Evolutionary conservation across 23 tunicate genomes (phyloP).

Genomic region (Corella eumyota): DNA sequence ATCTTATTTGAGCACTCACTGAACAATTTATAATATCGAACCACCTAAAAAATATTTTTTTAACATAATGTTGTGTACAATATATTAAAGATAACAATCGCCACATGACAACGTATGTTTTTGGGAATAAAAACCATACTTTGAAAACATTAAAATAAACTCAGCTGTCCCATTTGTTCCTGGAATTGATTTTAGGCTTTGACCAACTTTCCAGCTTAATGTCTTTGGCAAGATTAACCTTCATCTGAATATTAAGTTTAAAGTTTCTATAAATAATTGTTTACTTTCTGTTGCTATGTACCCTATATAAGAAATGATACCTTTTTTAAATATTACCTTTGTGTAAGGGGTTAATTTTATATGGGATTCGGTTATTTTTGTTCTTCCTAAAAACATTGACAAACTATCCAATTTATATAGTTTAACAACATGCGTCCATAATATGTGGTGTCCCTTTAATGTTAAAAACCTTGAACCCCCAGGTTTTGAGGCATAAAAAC

Average conservation of each 20-base stretch:
- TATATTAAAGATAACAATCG: background rate
- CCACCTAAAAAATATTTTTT: constrained; percentile 11
- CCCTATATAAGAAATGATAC: too few relatives aligned
- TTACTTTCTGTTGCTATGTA: too few relatives aligned
- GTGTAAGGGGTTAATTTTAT: constrained; percentile 4
- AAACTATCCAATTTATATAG: background rate
- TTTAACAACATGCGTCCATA: constrained; percentile 10
- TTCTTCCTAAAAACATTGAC: background rate
- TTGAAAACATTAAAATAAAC: constrained; percentile 7
- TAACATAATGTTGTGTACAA: background rate
- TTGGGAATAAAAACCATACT: constrained; percentile 4
- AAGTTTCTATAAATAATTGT: background rate
- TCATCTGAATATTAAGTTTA: constrained; percentile 4
- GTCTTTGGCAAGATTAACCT: constrained; percentile 4
- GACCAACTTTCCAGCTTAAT: constrained; percentile 18
- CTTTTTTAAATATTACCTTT: constrained; percentile 3
- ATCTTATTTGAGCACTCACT: background rate
- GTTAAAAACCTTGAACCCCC: background rate
- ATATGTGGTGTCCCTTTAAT: background rate
- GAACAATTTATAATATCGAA: constrained; percentile 16
- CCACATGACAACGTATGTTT: too few relatives aligned
- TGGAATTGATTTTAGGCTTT: background rate
- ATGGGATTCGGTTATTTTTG: constrained; percentile 3
- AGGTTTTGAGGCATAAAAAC: constrained; percentile 7
- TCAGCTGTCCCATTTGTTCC: constrained; percentile 15